Conservation (phyloP, 2,797 vertebrate species). For the Euphonia xanthogaster region DNA sequence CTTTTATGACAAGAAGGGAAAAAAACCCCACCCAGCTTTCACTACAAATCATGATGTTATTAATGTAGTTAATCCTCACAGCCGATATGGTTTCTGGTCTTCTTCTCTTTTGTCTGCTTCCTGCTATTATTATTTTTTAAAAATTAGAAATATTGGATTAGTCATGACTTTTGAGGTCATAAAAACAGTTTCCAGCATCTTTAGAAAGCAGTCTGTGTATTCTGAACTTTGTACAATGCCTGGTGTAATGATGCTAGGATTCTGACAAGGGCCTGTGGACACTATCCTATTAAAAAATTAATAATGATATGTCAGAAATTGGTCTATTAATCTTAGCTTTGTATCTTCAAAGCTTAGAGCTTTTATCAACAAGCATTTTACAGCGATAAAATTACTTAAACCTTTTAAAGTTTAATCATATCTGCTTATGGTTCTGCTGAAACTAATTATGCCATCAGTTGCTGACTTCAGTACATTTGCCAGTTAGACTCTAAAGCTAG, state of each 20-base stretch:
- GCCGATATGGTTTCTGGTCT: background rate
- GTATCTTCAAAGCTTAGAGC: constrained; percentile 56
- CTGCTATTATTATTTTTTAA: background rate
- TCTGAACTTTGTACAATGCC: background rate
- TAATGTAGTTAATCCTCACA: background rate
- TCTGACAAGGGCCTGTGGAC: constrained; percentile 11
- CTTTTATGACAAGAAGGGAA: background rate
- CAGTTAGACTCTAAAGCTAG: background rate
- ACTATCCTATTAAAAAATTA: constrained; percentile 53
- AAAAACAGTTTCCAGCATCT: background rate
- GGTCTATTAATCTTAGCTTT: constrained; percentile 53
- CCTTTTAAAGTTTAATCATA: constrained; percentile 63
- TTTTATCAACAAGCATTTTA: constrained; percentile 52
- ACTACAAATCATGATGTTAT: background rate
- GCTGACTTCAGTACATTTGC: constrained; percentile 34
- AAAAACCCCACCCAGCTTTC: background rate
- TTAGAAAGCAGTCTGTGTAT: background rate
- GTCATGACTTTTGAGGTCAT: background rate
- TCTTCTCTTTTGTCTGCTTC: background rate
- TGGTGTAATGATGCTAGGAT: background rate
- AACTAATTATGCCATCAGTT: constrained; percentile 46
- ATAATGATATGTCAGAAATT: constrained; percentile 49
- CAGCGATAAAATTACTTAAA: constrained; percentile 61
- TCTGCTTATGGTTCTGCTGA: constrained; percentile 50
- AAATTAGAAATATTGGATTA: background rate